Evolutionary conservation across 2,113 vertebrate genomes (phyloP).

Genomic region (Tetrao urogallus): DNA sequence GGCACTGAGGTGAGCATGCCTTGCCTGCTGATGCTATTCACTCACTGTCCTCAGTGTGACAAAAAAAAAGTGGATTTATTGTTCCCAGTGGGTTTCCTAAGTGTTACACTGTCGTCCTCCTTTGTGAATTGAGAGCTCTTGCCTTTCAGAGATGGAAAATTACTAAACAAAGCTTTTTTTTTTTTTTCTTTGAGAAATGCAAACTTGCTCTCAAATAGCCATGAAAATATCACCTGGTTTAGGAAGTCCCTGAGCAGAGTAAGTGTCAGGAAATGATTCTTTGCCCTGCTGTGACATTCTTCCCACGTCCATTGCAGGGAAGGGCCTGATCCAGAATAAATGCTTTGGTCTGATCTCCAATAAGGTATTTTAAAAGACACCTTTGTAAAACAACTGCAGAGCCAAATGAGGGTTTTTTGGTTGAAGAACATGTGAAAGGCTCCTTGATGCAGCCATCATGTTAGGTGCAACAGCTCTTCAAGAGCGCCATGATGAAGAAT

Average conservation of each 20-base stretch:
- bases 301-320: accelerated
- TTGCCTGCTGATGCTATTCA: background rate
- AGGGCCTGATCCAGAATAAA: background rate
- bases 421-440: background rate
- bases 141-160: background rate
- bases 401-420: background rate
- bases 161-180: background rate
- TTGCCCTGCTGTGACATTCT: background rate
- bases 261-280: background rate
- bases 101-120: accelerated
- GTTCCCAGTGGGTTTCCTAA: background rate
- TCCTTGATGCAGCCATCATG: accelerated
- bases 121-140: background rate
- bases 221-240: background rate
- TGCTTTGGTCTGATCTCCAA: background rate
- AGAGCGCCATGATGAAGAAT: accelerated
- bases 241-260: background rate
- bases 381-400: background rate
- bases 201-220: background rate
- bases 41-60: background rate
- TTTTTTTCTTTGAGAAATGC: background rate
- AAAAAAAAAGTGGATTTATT: background rate
- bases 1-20: background rate
- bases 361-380: background rate
- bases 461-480: background rate